Percentiles rank a stretch among this genome's conserved stretches.
These are phyloP conservation scores for Lepidurus apus DNA, from an alignment of 1,140 invertebrate genomes.

Conservation along the genomic window DNA sequence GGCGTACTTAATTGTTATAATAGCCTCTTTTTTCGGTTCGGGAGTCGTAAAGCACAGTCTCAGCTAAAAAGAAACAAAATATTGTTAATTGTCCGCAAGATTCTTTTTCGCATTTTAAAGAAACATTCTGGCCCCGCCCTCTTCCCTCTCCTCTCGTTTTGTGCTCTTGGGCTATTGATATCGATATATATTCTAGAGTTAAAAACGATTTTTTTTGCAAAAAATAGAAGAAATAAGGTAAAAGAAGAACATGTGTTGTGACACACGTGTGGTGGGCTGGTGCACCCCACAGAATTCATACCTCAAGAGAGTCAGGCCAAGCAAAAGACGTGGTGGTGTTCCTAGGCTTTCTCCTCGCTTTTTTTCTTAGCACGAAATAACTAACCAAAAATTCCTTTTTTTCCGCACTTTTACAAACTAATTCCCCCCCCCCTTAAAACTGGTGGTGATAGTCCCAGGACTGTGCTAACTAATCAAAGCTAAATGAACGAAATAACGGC, in stretches of 20 bases:
- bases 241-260: not conserved
- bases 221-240: not conserved
- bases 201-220: not conserved
- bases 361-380: not conserved
- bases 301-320: constrained; percentile 14
- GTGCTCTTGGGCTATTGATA: constrained; percentile 3
- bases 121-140: not conserved
- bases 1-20: constrained; percentile 22
- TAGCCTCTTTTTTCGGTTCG: not conserved
- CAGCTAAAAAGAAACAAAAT: not conserved
- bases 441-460: not conserved
- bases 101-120: not conserved
- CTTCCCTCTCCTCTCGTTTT: not conserved
- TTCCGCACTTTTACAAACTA: not conserved
- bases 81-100: not conserved
- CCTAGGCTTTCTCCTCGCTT: constrained; percentile 11
- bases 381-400: not conserved
- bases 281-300: constrained; percentile 18
- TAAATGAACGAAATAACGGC: not conserved
- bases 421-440: not conserved
- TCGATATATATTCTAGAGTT: constrained; percentile 19
- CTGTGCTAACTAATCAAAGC: not conserved
- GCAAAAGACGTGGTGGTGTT: constrained; percentile 17
- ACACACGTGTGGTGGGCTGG: not conserved
- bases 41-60: constrained; percentile 11